Base-by-base conservation (phyloP, 2,797 vertebrate species). In the Anabas testudineus region DNA sequence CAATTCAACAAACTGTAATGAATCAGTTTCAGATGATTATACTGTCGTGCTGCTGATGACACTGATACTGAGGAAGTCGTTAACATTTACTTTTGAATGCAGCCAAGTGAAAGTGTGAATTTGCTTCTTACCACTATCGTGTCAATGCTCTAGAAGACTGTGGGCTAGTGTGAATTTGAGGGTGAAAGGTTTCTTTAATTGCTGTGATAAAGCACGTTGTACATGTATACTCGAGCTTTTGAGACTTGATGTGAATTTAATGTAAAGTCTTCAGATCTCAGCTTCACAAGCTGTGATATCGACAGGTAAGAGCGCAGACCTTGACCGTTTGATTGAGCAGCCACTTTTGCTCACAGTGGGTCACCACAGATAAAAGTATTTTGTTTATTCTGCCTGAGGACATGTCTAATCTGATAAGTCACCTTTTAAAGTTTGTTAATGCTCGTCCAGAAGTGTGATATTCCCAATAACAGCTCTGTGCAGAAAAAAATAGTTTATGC, bases 331-430 rank as follows among this genome's bases (percentile, higher is more conserved):
- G 60, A 82, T 63, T 46, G 78, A 83, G 74, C 24, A 51, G 30
- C 22, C 71, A 21, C 71, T 55, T 74, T 76, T 46, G 56, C 68
- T 74, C 71, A 49, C 65, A 52, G 71, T 39, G 63, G 81, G 67
- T 73, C 81, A 58, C 85, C 74, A 69, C 73, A 76, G 83, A 84
- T 86, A 74, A 80, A 85, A 84, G 83, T 82, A 74, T 67, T 39
- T 15, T 14, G 69, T 79, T 74, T 72, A 59, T 78, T 71, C 45
- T 61, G 79, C 82, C 82, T 26, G 58, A 75, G 82, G 87, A 82
- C 76, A 73, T 72, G 74, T 77, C 65, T 83, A 79, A 87, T 89
- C 77, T 85, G 76, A 83, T 88, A 69, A 56, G 71, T 67, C 49
- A 55, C 78, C 85, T 67, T 60, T 67, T 65, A 71, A 71, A 79